Evolutionary conservation across 2,797 vertebrate genomes (phyloP).

Genomic region (Phoxinus dragarum): DNA sequence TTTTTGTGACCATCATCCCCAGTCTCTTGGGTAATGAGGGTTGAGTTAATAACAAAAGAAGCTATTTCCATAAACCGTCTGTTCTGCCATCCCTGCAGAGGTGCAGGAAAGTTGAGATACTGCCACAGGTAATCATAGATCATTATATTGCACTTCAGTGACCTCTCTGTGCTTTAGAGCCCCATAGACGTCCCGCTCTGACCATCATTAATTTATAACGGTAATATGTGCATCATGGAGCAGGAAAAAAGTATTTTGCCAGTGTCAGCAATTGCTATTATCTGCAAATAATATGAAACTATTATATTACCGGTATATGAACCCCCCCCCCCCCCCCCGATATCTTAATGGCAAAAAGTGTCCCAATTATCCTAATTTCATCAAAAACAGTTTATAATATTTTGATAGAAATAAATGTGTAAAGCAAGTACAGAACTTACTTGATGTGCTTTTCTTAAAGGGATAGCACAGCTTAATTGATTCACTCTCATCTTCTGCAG

Average conservation of each 20-base stretch:
- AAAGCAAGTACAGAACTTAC: not conserved
- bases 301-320: no score
- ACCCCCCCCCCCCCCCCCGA: no score
- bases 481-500: not conserved
- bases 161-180: not conserved
- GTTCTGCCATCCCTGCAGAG: not conserved
- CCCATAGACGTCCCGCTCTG: not conserved
- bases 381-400: not conserved
- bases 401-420: not conserved
- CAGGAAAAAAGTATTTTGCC: not conserved
- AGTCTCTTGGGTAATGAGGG: not conserved
- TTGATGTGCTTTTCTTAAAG: not conserved
- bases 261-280: not conserved
- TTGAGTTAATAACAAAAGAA: constrained; percentile 15
- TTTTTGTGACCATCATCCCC: not conserved
- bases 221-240: not conserved
- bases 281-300: not conserved
- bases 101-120: not conserved
- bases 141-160: constrained; percentile 7
- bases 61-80: constrained; percentile 1
- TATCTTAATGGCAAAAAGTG: not conserved
- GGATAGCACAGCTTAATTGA: not conserved
- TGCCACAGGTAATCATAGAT: constrained; percentile 10
- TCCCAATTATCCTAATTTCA: no score
- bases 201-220: not conserved